phyloP scores from a whole-genome alignment of 2,888 invertebrate species.

The Phanerotoma sp. region DNA sequence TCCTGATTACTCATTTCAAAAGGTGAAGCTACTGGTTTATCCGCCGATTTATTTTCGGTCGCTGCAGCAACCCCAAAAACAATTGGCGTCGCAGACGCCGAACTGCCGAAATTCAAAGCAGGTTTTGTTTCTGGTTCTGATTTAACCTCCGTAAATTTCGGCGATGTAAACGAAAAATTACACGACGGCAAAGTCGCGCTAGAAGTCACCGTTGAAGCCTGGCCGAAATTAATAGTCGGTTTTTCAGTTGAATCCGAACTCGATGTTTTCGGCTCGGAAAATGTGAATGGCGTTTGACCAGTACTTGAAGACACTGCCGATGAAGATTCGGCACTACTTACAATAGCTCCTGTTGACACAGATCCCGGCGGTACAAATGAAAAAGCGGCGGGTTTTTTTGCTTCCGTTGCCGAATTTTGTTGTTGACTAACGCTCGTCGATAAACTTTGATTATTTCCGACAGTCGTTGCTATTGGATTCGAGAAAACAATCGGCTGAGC shows the following conservation, averaged over 20 bases:
- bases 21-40: neutral
- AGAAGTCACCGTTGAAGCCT: constrained; percentile 12
- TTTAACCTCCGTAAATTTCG: constrained; percentile 4
- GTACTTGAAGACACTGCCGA: neutral
- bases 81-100: constrained; percentile 5
- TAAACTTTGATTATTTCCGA: too few species aligned
- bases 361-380: constrained; percentile 7
- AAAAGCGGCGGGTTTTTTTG: neutral
- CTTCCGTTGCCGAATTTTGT: neutral
- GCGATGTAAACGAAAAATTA: constrained; percentile 34
- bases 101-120: constrained; percentile 24
- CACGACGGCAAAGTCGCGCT: constrained; percentile 19
- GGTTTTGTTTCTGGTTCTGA: constrained; percentile 16
- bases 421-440: too few species aligned
- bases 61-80: constrained; percentile 7
- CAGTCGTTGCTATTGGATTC: constrained; percentile 9
- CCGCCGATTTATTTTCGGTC: neutral
- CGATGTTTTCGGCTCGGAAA: constrained; percentile 28
- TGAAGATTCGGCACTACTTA: neutral
- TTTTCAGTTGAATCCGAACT: constrained; percentile 13
- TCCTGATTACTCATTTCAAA: neutral
- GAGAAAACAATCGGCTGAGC: constrained; percentile 4
- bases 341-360: neutral
- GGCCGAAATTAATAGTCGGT: constrained; percentile 15
- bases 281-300: constrained; percentile 34